Evolutionary conservation across 2,888 invertebrate genomes (phyloP).

Genomic region (Eupithecia abbreviata): DNA sequence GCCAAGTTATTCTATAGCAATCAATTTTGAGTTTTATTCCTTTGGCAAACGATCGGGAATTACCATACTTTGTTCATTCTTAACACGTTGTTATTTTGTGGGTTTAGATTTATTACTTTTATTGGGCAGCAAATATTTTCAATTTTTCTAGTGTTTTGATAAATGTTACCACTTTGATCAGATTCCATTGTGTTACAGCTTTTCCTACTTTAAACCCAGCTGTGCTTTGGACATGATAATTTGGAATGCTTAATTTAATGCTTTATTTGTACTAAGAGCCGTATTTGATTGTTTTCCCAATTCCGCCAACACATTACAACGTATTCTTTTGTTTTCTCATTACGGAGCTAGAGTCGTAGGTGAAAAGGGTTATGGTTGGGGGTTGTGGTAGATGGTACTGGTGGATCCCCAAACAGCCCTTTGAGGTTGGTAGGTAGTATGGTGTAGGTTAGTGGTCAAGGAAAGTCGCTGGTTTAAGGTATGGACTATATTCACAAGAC

Average conservation of each 20-base stretch:
- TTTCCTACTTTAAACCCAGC: not conserved
- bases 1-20: conserved; percentile 41
- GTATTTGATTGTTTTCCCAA: not conserved
- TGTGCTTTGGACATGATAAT: not conserved
- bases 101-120: conserved; percentile 20
- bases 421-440: no score
- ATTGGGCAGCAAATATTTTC: conserved; percentile 19
- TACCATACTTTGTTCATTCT: conserved; percentile 27
- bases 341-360: not conserved
- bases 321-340: not conserved
- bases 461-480: no score
- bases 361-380: no score
- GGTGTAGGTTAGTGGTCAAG: no score
- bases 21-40: conserved; percentile 37
- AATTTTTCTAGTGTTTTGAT: conserved; percentile 14
- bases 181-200: not conserved
- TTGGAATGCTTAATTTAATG: not conserved
- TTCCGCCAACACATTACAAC: not conserved
- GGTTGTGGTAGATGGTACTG: no score
- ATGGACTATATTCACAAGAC: no score
- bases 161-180: not conserved
- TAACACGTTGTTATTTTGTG: conserved; percentile 26
- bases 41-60: conserved; percentile 28
- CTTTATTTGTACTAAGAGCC: not conserved
- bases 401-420: no score